Evolutionary conservation across 2,797 vertebrate species (phyloP), one percentile per base, ranked within the genome.

Genomic region (Phoxinus dragarum): DNA sequence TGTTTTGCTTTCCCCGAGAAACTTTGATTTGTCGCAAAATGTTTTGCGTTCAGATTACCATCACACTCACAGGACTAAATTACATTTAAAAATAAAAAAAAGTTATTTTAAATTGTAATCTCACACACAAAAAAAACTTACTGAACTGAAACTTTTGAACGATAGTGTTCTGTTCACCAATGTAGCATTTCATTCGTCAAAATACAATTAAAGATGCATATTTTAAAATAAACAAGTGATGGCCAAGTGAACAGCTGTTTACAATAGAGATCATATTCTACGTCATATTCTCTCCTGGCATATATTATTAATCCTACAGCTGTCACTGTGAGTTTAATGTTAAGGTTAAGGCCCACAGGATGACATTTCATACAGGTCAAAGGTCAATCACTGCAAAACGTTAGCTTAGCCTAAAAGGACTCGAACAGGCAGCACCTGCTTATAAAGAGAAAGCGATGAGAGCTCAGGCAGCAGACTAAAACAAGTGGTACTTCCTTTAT

Each of bases 401-500:
- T 69, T 54, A 52, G 67, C 23, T 42, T 71, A n/a, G 67, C 31
- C 17, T 68, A 59, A 38, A 71, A 27, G 23, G 49, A 27, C 23
- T 31, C 14, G 40, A 71, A 54, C 31, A 27, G 49, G 34, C 34
- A 67, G 47, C 61, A 23, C 73, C 73, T 84, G 73, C 47, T 75
- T n/a, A n/a, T 7, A 74, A 75, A 36, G 23, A 38, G 44, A 66
- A 66, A 38, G 21, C 59, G 6, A 83, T 67, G 71, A 83, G 10
- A 66, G 42, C 59, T 76, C 21, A n/a, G 40, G 59, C 81, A 27
- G 44, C 59, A 66, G 72, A 67, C 34, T n/a, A 67, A 67, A 75
- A 75, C 56, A 66, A 49, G 54, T 36, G 52, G 44, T 76, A 40
- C 73, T 75, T 83, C 81, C 81, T 75, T 40, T 75, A 75, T 66